These are phyloP conservation scores for Anguilla anguilla DNA, from an alignment of 2,797 vertebrate species.

Conservation along the genomic window DNA sequence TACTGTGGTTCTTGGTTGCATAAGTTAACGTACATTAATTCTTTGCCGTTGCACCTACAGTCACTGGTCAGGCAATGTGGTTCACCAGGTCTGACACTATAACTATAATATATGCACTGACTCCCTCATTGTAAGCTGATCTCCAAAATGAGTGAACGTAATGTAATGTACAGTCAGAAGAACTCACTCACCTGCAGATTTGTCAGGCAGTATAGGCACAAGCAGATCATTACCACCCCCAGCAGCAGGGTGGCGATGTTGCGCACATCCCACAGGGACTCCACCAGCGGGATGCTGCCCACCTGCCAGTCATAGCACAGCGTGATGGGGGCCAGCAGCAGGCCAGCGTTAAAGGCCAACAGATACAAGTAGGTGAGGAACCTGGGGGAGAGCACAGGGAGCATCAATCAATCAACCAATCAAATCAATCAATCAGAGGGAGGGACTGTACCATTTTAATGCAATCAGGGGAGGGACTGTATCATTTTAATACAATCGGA, in stretches of 20 bases:
- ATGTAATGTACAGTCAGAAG: not conserved
- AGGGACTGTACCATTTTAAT: too few species aligned
- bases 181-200: slow-evolving; percentile 80
- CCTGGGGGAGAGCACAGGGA: slow-evolving; percentile 60
- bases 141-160: not conserved
- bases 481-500: too few species aligned
- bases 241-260: slow-evolving; percentile 82
- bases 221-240: slow-evolving; percentile 68
- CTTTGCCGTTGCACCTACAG: too few species aligned
- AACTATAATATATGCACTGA: too few species aligned
- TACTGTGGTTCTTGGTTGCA: too few species aligned
- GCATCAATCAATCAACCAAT: not conserved
- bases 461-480: too few species aligned
- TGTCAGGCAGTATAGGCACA: slow-evolving; percentile 78
- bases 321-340: slow-evolving; percentile 86
- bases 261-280: slow-evolving; percentile 82
- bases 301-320: slow-evolving; percentile 99
- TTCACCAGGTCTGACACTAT: too few species aligned
- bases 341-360: slow-evolving; percentile 89
- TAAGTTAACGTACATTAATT: too few species aligned
- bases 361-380: slow-evolving; percentile 92
- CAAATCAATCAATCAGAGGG: too few species aligned
- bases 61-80: too few species aligned
- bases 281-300: slow-evolving; percentile 91
- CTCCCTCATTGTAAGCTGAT: too few species aligned